Evolutionary conservation across 2,797 vertebrate species (phyloP), one percentile per base, ranked within the genome.

Genomic region (Hirundo rustica): DNA sequence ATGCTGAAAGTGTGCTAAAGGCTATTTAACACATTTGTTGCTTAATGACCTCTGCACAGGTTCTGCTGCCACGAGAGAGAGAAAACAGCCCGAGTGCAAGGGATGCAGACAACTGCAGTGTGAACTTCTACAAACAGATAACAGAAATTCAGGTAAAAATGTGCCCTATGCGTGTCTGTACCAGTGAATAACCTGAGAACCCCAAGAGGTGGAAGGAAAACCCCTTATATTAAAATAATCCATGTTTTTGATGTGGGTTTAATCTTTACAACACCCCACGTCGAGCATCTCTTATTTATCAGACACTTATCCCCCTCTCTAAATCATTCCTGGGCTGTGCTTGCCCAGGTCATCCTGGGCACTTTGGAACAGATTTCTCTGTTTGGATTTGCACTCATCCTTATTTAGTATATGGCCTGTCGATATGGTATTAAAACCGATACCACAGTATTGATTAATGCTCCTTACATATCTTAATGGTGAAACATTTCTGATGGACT

Each of bases 181-280:
- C 7, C 10, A 1, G 6, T 32, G 40, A 42, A 21, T 9, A 68
- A 64, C 7, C 50, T 62, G 9, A 16, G 9, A 72, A 42, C 9
- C 3, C 14, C 22, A 20, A 1, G 6, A 38, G 4, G 10, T 32
- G 10, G 16, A 29, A 65, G 26, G 16, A 54, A 51, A 88, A 77
- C 5, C 10, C 19, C 12, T 76, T 19, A 0, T 15, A 1, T 17
- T 17, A 7, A 20, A 51, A 20, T 13, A 53, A 30, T 11, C 7
- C 2, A 1, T 0, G 0, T 1, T 44, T 25, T 22, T 1, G 2
- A 0, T 40, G 34, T 22, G 11, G 0, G 11, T 58, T 93, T 40
- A 40, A 18, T 29, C 22, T 64, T 92, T 48, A 7, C 19, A 53
- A 13, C 21, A 29, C 10, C 11, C 0, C 3, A 53, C 1, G 3